Base-by-base conservation (phyloP, 1,140 invertebrate species). In the Leptoteleia sp. region DNA sequence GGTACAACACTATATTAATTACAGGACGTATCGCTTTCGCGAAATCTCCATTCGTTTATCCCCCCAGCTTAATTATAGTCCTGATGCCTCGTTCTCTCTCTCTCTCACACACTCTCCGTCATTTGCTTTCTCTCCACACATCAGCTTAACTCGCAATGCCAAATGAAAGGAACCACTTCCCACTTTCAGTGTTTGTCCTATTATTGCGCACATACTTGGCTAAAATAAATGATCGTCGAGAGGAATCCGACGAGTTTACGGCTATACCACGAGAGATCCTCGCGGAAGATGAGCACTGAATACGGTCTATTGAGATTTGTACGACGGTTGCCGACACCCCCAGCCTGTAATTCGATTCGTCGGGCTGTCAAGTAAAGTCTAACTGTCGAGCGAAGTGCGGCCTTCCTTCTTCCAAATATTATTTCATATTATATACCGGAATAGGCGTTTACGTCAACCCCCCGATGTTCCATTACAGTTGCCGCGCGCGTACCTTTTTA, bases 251-350 rank as follows among this genome's bases (percentile, higher is more conserved):
- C 4, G 42, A 5, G n/a, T 13, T 35, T 22, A 6, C 19, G 11
- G 12, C 16, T 4, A 25, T 38, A 40, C 19, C 5, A 50, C 0
- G 22, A 33, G 3, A 11, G 7, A 16, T 4, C 5, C 31, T 62
- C 37, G 27, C 17, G n/a, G 11, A 8, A 35, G 43, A 47, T 35
- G 45, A 50, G 19, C 57, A 55, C 64, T 13, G 42, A 68, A 37
- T 68, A 37, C 22, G 31, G 40, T 55, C 64, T 68, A 55, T 57
- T 47, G 64, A 68, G 50, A 68, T 47, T 68, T 68, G 31, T 38
- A 47, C 48, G 42, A 31, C 45, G 50, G 29, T 47, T 48, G 29
- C 31, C 37, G 50, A 55, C 38, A 55, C 33, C 38, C 29, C 48
- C 22, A 37, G 8, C 13, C 25, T 17, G 35, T 57, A 45, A 57